These are phyloP conservation scores for Pangasius djambal DNA, from an alignment of 2,797 vertebrate genomes.

Conservation along the genomic window DNA sequence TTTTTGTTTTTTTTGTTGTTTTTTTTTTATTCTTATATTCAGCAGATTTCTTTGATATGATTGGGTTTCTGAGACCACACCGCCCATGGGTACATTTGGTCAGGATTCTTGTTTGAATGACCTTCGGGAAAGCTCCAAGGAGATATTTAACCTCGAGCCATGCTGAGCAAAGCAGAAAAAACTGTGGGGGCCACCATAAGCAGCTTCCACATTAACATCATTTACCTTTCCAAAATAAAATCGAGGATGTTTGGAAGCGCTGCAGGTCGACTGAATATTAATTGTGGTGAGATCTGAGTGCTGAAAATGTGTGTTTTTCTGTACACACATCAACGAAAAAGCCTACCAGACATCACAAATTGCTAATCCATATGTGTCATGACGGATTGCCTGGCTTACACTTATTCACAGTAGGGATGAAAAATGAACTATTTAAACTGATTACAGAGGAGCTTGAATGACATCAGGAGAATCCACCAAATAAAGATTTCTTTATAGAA, in stretches of 20 bases:
- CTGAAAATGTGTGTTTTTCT: conserved; percentile 65
- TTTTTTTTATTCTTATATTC: conserved; percentile 6
- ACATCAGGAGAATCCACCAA: conserved; percentile 80
- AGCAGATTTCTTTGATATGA: conserved; percentile 38
- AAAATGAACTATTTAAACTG: conserved; percentile 87
- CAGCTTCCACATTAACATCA: conserved; percentile 42
- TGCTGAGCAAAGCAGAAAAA: conserved; percentile 49
- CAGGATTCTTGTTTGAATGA: conserved; percentile 47
- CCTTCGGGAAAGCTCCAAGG: conserved; percentile 53
- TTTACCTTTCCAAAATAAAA: conserved; percentile 49
- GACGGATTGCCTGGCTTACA: conserved; percentile 79
- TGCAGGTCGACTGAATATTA: conserved; percentile 46
- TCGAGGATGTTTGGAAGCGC: conserved; percentile 41
- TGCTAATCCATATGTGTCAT: conserved; percentile 83
- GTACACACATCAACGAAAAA: conserved; percentile 75
- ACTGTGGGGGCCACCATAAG: conserved; percentile 40
- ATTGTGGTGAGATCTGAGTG: conserved; percentile 52
- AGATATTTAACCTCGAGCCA: conserved; percentile 51
- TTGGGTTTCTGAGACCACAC: conserved; percentile 32
- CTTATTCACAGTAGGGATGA: conserved; percentile 81
- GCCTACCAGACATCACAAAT: conserved; percentile 80
- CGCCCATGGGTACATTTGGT: conserved; percentile 24
- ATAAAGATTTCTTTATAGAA: conserved; percentile 91
- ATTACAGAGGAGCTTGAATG: conserved; percentile 77
- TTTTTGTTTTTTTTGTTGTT: background rate